A percentile compares a stretch with the other conserved stretches of the same genome.
Conservation (phyloP, 2,888 invertebrate species). For the Ceratothoa steindachneri region DNA sequence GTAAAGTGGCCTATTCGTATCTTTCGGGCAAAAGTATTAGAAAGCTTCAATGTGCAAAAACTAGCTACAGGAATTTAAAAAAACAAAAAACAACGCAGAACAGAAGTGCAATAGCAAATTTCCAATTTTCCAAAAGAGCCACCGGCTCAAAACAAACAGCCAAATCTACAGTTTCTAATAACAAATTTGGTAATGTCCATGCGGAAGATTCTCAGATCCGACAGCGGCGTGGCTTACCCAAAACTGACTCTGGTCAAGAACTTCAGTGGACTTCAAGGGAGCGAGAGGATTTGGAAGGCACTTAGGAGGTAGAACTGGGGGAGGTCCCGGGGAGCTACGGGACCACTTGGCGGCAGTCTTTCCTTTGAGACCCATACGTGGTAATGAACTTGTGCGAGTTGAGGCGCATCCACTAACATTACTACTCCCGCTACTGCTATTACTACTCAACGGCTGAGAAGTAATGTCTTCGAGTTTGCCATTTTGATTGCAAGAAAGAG, state of each 20-base stretch:
- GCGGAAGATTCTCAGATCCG: not conserved
- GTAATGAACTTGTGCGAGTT: slow-evolving; percentile 38
- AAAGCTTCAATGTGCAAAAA: not conserved
- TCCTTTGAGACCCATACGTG: slow-evolving; percentile 41
- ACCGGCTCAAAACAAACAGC: no score
- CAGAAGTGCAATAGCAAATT: not conserved
- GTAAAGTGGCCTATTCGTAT: no score
- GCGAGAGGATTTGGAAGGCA: slow-evolving; percentile 35
- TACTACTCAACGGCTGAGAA: slow-evolving; percentile 20
- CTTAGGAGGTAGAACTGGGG: slow-evolving; percentile 44
- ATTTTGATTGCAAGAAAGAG: not conserved
- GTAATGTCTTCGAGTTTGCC: not conserved
- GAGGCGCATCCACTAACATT: slow-evolving; percentile 23
- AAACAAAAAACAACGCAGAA: not conserved
- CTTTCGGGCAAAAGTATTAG: no score
- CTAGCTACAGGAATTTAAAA: not conserved
- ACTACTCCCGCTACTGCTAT: slow-evolving; percentile 27
- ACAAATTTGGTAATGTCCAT: not conserved
- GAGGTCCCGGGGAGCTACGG: slow-evolving; percentile 35
- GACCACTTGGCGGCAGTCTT: slow-evolving; percentile 38
- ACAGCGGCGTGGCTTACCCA: slow-evolving; percentile 44
- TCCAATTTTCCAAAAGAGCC: no score
- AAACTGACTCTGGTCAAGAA: slow-evolving; percentile 45
- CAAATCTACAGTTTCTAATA: not conserved
- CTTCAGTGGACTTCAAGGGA: slow-evolving; percentile 43